Base-by-base conservation (phyloP, 2,888 invertebrate genomes). In the Prenolepis imparis region DNA sequence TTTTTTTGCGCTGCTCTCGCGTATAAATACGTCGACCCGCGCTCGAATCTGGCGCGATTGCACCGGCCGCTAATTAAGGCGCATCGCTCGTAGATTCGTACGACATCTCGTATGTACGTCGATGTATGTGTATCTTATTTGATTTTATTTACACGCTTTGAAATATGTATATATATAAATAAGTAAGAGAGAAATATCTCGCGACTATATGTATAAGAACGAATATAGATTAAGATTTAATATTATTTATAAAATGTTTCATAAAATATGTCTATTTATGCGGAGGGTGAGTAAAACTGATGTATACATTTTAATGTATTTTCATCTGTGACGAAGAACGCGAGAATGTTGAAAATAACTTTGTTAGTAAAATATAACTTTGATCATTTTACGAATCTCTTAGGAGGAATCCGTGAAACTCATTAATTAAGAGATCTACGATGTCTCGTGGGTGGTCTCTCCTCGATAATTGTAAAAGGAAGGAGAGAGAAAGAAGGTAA, bases 21-120 rank as follows among this genome's bases (percentile, higher is more conserved):
- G 85, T 88, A 88, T 88, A 88, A 88, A 88, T 85, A 88, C 84
- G 87, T 84, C 89, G 87, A n/a, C n/a, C 61, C 72, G 1, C 83
- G 61, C 59, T 55, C 80, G 82, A 70, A 52, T 82, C 77, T 74
- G 44, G 73, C 78, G 82, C 82, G 83, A 73, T 87, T 73, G 84
- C 83, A 85, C 85, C 82, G 88, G 78, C 78, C 78, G 72, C 88
- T 88, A 88, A 88, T 88, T 88, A 88, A 88, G 87, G 87, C 82
- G 84, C 77, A 85, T 87, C 82, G 88, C 88, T 85, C 75, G 86
- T 86, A 88, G 84, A 83, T 83, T 78, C 68, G 74, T 44, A 77
- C 77, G 85, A 84, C 88, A 86, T 86, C 44, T 80, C 44, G 36
- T 68, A 55, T 9, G 74, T 66, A 85, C 80, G 80, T 67, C 68